A percentile compares a stretch with the other conserved stretches of the same genome.
These are phyloP conservation scores for Mastigias papua DNA, from an alignment of 30 jellyfish, hydroid and myxozoan species.

Conservation along the genomic window DNA sequence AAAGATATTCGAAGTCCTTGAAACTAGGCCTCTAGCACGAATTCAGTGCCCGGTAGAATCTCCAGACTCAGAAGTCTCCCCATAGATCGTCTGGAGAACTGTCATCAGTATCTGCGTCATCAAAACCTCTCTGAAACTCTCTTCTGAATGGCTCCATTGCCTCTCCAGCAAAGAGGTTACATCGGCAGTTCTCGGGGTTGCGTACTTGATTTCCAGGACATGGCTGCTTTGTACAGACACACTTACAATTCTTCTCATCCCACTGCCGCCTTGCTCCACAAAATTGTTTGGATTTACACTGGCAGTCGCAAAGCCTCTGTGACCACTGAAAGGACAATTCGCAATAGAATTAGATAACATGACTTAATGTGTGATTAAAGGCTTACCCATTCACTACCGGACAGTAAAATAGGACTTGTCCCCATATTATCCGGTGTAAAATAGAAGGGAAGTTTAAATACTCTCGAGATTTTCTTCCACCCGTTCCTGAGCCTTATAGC, in stretches of 20 bases:
- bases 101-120: not conserved
- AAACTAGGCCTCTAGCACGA: too few species aligned
- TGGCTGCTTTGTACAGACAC: slow-evolving; percentile 35
- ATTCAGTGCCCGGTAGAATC: too few species aligned
- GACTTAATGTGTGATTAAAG: too few species aligned
- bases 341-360: too few species aligned
- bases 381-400: too few species aligned
- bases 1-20: too few species aligned
- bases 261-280: slow-evolving; percentile 12
- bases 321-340: slow-evolving; percentile 70
- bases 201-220: slow-evolving; percentile 49
- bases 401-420: too few species aligned
- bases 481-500: too few species aligned
- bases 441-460: too few species aligned
- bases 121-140: not conserved
- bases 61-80: not conserved
- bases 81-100: not conserved
- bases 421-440: too few species aligned
- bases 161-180: not conserved
- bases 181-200: slow-evolving; percentile 38
- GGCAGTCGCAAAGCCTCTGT: slow-evolving; percentile 58
- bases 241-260: slow-evolving; percentile 50
- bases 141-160: not conserved
- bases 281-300: slow-evolving; percentile 45
- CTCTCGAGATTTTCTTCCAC: too few species aligned